phyloP scores from a whole-genome alignment of 2,888 invertebrate genomes.

The Macrophya alboannulata region DNA sequence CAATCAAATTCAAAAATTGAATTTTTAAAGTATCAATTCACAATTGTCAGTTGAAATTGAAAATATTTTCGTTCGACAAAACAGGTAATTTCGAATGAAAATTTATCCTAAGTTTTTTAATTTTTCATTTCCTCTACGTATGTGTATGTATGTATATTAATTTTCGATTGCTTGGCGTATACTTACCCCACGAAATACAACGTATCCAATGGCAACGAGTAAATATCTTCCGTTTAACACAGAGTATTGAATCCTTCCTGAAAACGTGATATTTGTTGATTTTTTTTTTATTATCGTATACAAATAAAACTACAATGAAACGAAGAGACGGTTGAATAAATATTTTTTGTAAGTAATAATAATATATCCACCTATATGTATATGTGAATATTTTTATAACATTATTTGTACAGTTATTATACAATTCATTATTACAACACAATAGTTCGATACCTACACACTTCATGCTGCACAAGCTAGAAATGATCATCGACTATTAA shows the following conservation, averaged over 20 bases:
- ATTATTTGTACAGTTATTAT: not conserved
- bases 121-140: not conserved
- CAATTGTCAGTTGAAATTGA: too few species aligned
- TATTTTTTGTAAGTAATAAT: conserved; percentile 29
- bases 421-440: not conserved
- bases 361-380: not conserved
- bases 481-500: not conserved
- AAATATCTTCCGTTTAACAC: conserved; percentile 34
- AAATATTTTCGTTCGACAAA: not conserved
- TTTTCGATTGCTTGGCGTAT: conserved; percentile 30
- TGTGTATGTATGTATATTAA: not conserved
- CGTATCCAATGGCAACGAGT: conserved; percentile 53
- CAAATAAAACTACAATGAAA: conserved; percentile 18
- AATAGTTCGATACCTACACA: not conserved
- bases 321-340: conserved; percentile 21
- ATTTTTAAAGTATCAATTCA: too few species aligned
- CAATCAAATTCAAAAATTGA: too few species aligned
- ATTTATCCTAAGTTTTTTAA: not conserved
- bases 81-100: not conserved
- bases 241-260: conserved; percentile 27
- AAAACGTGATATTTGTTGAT: not conserved
- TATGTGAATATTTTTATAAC: not conserved
- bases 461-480: not conserved
- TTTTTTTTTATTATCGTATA: not conserved
- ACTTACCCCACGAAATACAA: conserved; percentile 19